Conservation (phyloP, 2,113 vertebrate genomes). For the Mirounga angustirostris region DNA sequence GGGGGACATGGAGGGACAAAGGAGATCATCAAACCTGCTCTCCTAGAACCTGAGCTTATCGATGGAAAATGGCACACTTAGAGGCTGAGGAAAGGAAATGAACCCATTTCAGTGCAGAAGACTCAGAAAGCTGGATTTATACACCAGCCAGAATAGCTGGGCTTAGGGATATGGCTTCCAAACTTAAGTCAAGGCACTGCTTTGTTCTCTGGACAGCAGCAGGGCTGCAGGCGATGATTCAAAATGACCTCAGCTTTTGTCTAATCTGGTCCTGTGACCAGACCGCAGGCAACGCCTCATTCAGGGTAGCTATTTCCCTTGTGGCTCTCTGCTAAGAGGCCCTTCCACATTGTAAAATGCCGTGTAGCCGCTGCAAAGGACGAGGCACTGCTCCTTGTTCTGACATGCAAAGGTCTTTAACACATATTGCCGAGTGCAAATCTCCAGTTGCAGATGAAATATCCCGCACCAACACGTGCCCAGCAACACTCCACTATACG, state of each 20-base stretch:
- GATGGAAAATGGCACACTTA: background rate
- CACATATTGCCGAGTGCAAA: background rate
- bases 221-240: conserved; percentile 20
- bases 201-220: background rate
- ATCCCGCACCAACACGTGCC: background rate
- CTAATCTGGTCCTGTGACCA: conserved; percentile 46
- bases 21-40: background rate
- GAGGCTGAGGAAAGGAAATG: background rate
- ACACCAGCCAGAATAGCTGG: background rate
- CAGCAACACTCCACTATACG: background rate
- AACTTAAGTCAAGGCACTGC: background rate
- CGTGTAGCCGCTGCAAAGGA: fast-evolving
- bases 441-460: background rate
- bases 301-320: conserved; percentile 6
- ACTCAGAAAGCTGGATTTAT: background rate
- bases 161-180: background rate
- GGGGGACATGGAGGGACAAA: background rate
- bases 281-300: background rate
- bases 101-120: background rate
- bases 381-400: background rate
- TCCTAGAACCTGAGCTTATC: background rate
- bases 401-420: background rate
- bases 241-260: conserved; percentile 65
- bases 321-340: background rate
- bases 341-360: background rate